phyloP scores from a whole-genome alignment of 2,113 vertebrate genomes.

The Python bivittatus region DNA sequence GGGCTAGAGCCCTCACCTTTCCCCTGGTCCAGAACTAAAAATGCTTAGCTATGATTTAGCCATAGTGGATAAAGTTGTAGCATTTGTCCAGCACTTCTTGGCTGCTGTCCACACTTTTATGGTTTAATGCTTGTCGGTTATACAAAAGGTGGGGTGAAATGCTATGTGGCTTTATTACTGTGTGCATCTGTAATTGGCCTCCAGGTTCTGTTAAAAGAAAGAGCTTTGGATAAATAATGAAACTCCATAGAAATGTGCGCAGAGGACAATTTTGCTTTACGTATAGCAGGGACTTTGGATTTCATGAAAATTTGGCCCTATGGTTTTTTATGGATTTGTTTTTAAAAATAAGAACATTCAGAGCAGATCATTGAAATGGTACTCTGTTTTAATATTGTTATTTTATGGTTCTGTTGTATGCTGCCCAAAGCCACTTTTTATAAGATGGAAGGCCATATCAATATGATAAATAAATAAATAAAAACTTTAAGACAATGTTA shows the following conservation, averaged over 20 bases:
- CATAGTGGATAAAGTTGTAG: not conserved
- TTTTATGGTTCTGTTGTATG: not conserved
- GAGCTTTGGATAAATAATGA: not conserved
- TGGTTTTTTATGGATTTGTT: not conserved
- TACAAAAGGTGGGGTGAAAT: not conserved
- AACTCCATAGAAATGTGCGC: not conserved
- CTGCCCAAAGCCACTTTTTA: not conserved
- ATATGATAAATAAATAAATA: not conserved
- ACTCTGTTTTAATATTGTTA: not conserved
- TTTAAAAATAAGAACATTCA: not conserved
- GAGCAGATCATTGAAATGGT: not conserved
- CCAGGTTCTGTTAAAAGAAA: not conserved
- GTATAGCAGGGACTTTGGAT: not conserved
- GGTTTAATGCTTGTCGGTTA: not conserved
- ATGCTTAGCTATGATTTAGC: not conserved
- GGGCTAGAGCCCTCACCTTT: not conserved
- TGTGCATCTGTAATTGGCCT: not conserved
- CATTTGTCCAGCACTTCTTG: not conserved
- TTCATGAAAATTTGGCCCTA: not conserved
- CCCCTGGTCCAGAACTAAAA: not conserved
- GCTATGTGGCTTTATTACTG: not conserved
- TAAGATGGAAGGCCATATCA: not conserved
- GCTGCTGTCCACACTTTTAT: not conserved
- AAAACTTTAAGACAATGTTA: not conserved
- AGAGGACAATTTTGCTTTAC: not conserved